Conservation (phyloP, 2,113 vertebrate species). For the Picathartes gymnocephalus region DNA sequence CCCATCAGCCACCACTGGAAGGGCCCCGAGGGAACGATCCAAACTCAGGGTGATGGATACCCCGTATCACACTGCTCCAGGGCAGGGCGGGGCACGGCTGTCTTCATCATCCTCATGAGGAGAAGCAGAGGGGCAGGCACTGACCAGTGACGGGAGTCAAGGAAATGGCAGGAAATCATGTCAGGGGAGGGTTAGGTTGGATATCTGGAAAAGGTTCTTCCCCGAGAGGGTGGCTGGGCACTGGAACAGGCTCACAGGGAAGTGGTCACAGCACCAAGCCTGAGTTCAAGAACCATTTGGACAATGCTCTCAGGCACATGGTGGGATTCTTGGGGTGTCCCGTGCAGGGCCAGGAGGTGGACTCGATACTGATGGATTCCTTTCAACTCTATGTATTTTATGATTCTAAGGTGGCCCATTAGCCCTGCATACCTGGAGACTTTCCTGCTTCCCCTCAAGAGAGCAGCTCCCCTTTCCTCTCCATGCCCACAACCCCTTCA, state of each 20-base stretch:
- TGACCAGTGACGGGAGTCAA: background rate
- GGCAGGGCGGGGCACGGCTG: background rate
- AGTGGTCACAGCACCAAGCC: background rate
- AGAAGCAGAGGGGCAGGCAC: background rate
- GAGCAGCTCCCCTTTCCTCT: background rate
- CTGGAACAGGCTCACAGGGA: background rate
- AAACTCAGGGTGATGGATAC: fast-evolving
- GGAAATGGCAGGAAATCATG: background rate
- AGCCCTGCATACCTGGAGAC: background rate
- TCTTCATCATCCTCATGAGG: background rate
- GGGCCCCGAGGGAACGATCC: background rate
- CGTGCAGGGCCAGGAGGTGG: background rate
- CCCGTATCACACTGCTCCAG: background rate
- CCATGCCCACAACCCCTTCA: fast-evolving
- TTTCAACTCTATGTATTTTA: background rate
- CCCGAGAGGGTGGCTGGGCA: too few relatives aligned
- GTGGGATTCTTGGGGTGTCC: background rate
- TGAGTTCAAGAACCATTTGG: background rate
- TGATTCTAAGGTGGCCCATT: background rate
- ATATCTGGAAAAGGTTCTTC: background rate
- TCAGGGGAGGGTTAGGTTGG: background rate
- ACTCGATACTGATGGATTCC: too few relatives aligned
- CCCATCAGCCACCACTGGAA: background rate
- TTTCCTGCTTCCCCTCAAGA: background rate
- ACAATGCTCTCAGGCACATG: background rate